Base-by-base conservation (phyloP, 2,888 invertebrate species). In the Scaptomyza polygonia region DNA sequence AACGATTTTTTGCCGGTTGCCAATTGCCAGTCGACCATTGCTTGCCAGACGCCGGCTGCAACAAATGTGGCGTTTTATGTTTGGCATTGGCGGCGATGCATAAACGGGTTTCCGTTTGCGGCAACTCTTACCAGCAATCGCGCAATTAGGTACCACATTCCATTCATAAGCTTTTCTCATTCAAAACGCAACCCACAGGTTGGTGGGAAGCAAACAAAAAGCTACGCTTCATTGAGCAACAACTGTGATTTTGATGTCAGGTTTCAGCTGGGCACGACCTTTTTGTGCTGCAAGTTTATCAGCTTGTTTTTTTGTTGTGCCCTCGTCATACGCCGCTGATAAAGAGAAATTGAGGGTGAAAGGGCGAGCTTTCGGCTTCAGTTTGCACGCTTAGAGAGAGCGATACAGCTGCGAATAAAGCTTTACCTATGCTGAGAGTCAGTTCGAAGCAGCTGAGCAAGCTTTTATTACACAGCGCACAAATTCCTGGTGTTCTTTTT, bases 81-180 rank as follows among this genome's bases (percentile, higher is more conserved):
- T 65, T 74, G 32, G 27, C 64, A 75, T 64, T 70, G 70, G 42
- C 48, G 36, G 34, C 58, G 62, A 45, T 59, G 62, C 82, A 62
- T 52, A 68, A 85, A 72, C 73, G 62, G 54, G 73, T 72, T 72
- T 72, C 59, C 72, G 72, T n/a, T 51, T 29, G 14, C 21, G 21
- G 21, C 43, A 32, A 30, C 16, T 43, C 40, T 40, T 18, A 32
- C 32, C 32, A n/a, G 21, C 6, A 5, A 9, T n/a, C 42, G 40
- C 30, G 21, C 30, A 32, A 11, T 43, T 27, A 18, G 9, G 9
- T 9, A 4, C n/a, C 16, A n/a, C 49, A 34, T 61, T 27, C 47
- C 53, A 67, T 72, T 73, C 62, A 73, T 49, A 25, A 44, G 27
- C 36, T 44, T 21, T n/a, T 5, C 30, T 45, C 65, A 77, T 76